Conservation (phyloP, 2,888 invertebrate genomes). For the Andricus curvator region DNA sequence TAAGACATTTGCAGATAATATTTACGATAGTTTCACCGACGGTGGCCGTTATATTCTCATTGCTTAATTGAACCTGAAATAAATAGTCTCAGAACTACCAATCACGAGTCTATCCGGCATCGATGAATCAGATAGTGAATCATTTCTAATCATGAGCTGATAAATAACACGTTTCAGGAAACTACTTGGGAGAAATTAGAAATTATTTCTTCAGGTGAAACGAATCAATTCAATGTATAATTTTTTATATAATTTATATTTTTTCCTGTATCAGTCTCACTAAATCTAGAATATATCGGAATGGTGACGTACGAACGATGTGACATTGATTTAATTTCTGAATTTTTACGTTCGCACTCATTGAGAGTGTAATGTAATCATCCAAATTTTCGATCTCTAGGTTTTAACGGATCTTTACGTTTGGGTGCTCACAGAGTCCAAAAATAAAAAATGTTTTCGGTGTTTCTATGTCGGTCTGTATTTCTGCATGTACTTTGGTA, state of each 20-base stretch:
- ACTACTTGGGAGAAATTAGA: neutral
- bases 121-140: constrained; percentile 33
- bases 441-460: no score
- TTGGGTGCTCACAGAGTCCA: no score
- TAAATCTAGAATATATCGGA: no score
- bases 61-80: neutral
- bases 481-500: no score
- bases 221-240: neutral
- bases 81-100: neutral
- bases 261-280: neutral
- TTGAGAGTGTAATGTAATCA: neutral
- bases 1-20: neutral
- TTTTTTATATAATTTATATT: neutral
- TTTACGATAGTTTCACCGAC: constrained; percentile 15
- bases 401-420: no score
- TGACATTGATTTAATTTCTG: neutral
- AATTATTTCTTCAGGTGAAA: constrained; percentile 3
- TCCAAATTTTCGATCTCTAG: no score
- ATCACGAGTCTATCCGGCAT: constrained; percentile 12
- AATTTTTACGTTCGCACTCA: neutral
- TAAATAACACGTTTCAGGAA: constrained; percentile 19
- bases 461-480: no score
- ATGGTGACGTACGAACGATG: neutral
- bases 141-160: constrained; percentile 10
- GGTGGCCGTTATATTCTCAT: neutral